These are phyloP conservation scores for Capitella teleta DNA, from an alignment of 1,140 invertebrate species.

Conservation along the genomic window DNA sequence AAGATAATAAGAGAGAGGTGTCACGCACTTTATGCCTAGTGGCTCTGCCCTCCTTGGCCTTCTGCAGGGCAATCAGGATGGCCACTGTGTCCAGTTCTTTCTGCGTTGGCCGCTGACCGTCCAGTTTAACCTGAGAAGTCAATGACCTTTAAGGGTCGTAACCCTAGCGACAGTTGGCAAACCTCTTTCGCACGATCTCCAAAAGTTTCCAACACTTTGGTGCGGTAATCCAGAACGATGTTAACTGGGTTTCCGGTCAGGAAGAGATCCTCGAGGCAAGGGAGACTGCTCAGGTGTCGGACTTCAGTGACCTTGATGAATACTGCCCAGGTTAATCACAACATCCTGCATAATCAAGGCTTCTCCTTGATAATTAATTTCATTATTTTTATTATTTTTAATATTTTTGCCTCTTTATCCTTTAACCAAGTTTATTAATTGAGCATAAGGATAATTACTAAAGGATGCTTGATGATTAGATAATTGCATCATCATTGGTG, in stretches of 20 bases:
- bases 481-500: background rate
- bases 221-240: conserved; percentile 73
- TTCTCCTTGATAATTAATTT: too few species aligned
- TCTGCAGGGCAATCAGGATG: conserved; percentile 71
- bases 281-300: conserved; percentile 62
- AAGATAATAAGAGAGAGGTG: too few species aligned
- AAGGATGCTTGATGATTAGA: background rate
- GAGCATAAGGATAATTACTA: background rate
- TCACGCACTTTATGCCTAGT: too few species aligned
- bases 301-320: conserved; percentile 70
- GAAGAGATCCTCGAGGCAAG: conserved; percentile 72
- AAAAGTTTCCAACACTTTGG: conserved; percentile 61
- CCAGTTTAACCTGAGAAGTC: conserved; percentile 51
- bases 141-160: background rate
- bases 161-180: background rate
- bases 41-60: too few species aligned
- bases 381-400: background rate
- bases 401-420: background rate
- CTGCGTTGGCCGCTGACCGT: conserved; percentile 73
- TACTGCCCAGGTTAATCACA: too few species aligned
- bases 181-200: conserved; percentile 36
- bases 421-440: background rate
- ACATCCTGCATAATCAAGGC: too few species aligned
- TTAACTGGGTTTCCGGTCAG: conserved; percentile 83
- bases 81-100: conserved; percentile 83